Evolutionary conservation across 2,888 invertebrate species (phyloP).

Genomic region (Nomada ferruginata): DNA sequence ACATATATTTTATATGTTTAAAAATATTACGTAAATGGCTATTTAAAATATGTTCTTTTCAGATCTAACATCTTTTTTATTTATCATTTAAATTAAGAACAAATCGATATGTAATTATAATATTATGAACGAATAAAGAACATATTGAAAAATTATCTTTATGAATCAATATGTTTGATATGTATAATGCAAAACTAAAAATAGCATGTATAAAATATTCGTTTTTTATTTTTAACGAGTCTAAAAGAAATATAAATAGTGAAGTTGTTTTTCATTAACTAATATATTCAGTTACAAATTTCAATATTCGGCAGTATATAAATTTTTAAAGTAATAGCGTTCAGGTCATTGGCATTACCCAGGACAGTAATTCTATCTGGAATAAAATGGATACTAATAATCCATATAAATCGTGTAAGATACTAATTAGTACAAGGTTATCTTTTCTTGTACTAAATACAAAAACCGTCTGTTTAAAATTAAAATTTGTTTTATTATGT

Average conservation of each 20-base stretch:
- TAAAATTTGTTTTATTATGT: neutral
- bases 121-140: conserved; percentile 44
- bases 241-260: neutral
- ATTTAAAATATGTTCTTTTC: conserved; percentile 20
- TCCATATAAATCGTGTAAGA: conserved; percentile 17
- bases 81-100: conserved; percentile 38
- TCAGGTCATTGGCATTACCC: neutral
- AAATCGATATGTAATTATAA: no score
- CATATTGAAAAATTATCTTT: conserved; percentile 19
- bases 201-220: neutral
- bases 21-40: conserved; percentile 28
- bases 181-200: neutral
- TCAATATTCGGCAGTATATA: neutral
- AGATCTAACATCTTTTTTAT: conserved; percentile 36
- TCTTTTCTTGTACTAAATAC: neutral
- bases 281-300: neutral
- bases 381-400: neutral
- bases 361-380: neutral
- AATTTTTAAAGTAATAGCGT: neutral
- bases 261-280: neutral
- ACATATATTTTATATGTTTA: conserved; percentile 30
- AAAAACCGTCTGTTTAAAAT: neutral
- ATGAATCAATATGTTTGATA: neutral
- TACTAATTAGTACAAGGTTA: conserved; percentile 8
- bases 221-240: neutral